These are phyloP conservation scores for Lymantria monacha DNA, from an alignment of 2,888 invertebrate species.

Conservation along the genomic window DNA sequence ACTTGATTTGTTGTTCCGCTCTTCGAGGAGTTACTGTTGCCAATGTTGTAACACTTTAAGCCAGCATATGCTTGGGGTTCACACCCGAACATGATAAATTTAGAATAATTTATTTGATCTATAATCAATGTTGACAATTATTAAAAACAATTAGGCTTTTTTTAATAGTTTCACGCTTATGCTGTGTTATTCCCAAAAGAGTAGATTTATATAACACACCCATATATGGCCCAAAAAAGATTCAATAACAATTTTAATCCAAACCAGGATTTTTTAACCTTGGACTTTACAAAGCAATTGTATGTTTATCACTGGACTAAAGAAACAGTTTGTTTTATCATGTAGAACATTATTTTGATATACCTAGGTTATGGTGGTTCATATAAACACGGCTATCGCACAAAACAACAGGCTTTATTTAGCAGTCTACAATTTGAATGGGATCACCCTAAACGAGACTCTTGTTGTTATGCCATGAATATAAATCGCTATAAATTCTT, in stretches of 20 bases:
- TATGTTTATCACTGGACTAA: no score
- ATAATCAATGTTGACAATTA: not conserved
- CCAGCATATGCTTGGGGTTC: slow-evolving; percentile 63
- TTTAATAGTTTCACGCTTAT: not conserved
- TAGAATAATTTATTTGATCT: slow-evolving; percentile 29
- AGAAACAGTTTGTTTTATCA: no score
- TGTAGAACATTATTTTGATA: no score
- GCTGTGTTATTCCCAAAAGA: no score
- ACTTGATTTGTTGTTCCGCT: slow-evolving; percentile 78
- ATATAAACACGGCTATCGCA: slow-evolving; percentile 21
- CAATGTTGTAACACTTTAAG: slow-evolving; percentile 59
- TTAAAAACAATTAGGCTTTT: not conserved
- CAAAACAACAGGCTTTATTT: slow-evolving; percentile 60
- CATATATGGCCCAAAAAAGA: no score
- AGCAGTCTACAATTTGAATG: slow-evolving; percentile 68
- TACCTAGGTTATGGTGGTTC: slow-evolving; percentile 4
- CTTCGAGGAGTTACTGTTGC: slow-evolving; percentile 60
- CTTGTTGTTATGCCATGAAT: slow-evolving; percentile 82
- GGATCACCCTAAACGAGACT: slow-evolving; percentile 74
- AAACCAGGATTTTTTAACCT: no score
- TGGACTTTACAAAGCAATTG: no score
- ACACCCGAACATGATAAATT: slow-evolving; percentile 46
- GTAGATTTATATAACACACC: no score
- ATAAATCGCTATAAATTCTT: slow-evolving; percentile 85
- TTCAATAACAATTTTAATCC: no score